Evolutionary conservation across 2,113 vertebrate genomes (phyloP), one percentile per base, ranked within the genome.

Genomic region (Sterrhoptilus dennistouni): DNA sequence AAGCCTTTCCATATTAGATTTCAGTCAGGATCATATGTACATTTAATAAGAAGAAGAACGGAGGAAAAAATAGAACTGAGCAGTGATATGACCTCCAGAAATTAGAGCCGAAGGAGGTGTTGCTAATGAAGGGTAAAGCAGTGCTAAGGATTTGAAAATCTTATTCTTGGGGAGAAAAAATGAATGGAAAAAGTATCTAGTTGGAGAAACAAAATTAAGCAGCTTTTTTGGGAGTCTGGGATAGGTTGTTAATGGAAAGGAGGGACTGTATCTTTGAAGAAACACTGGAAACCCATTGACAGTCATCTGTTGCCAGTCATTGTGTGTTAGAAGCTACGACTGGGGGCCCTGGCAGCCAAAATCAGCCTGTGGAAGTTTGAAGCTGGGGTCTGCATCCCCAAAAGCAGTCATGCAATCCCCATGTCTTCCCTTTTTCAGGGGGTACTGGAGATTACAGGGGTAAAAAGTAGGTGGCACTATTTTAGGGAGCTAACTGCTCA

Each of bases 21-120:
- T 91, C 65, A 89, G 12, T 66, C 79, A 74, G 78, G 76, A 75
- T 95, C 16, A 35, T 90, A 94, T 23, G 57, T 70, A 57, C 64
- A 75, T 68, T 50, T 84, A 83, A 57, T 44, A 89, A 1, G 6
- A 96, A 56, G 49, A 92, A 92, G 50, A 95, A 27, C 29, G 60
- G 38, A 50, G 31, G 22, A 10, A 90, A 95, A 92, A 86, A 40
- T 49, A 95, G 83, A 92, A 53, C 44, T 52, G 74, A 88, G 80
- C 40, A 60, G 31, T n/a, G 61, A 52, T 78, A 75, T 71, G 92
- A 93, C 90, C 90, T 94, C 69, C 56, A 90, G 83, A 96, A 95
- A 95, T 92, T 87, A 93, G 72, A 94, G 64, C 76, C 76, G 76
- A 90, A 95, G 52, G 74, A 83, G 56, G 19, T 87, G 45, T 71